Evolutionary conservation across 2,888 invertebrate species (phyloP), one percentile per base, ranked within the genome.

Genomic region (Marronus borbonicus): DNA sequence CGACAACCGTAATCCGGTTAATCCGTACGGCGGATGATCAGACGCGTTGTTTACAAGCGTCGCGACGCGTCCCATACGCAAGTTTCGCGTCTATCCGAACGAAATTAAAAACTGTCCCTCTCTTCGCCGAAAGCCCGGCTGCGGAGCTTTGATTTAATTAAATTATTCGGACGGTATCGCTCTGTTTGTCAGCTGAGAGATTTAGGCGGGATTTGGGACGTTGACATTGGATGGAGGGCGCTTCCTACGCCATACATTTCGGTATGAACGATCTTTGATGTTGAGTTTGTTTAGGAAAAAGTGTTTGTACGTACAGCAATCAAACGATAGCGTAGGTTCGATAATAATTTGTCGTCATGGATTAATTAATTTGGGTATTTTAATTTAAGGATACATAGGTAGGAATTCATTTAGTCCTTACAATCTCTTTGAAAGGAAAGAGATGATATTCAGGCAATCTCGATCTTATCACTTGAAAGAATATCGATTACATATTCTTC

Each of bases 81-180:
- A 44, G 44, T 8, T 44, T 44, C 44, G 44, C 31, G 24, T 14
- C 20, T 49, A 39, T 28, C n/a, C 20, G 20, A 31, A 66, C 76
- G 66, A 76, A 76, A 76, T 76, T 76, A 76, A 76, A 76, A 76
- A 76, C 68, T 74, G 74, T 36, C 60, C 39, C 60, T 52, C 31
- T 24, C 17, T 64, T 12, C 28, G 62, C n/a, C 24, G 60, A 14
- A 28, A 31, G 36, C 10, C 64, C 31, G 64, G 10, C 50, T n/a
- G 10, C 44, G 8, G 2, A 12, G 44, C 75, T 39, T 17, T 44
- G 68, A 55, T 76, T 76, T 76, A 76, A 76, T 76, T 76, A 76
- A 76, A 76, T 76, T 76, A 76, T 76, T 76, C 31, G 28, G 62
- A 62, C 62, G 36, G 62, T 17, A 65, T 17, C 65, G 65, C 36